A percentile compares a stretch with the other conserved stretches of the same genome.
Conservation (phyloP, 35 echinoderm and acorn worm genomes). For the Hemicentrotus pulcherrimus region DNA sequence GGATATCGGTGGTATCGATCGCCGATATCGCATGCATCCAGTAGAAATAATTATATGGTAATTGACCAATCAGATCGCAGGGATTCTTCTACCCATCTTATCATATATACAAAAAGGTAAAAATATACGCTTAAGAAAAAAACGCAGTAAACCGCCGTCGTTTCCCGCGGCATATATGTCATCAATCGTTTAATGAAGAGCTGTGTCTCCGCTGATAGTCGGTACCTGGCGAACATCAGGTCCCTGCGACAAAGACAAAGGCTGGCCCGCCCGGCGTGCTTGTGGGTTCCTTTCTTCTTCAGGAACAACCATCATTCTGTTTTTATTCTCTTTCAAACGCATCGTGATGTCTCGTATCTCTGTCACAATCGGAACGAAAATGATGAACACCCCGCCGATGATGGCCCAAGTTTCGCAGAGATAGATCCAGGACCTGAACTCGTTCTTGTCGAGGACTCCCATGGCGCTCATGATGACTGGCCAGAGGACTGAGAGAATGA, state of each 20-base stretch:
- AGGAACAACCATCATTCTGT: conserved; percentile 39
- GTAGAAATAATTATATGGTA: too few species aligned
- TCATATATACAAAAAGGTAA: too few species aligned
- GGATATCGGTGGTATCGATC: too few species aligned
- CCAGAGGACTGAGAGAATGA: conserved; percentile 74
- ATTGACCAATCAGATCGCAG: too few species aligned
- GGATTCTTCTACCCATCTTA: too few species aligned
- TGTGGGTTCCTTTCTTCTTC: background rate
- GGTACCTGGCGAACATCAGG: background rate
- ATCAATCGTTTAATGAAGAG: too few species aligned
- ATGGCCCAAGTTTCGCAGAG: conserved; percentile 79
- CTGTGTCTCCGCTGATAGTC: background rate
- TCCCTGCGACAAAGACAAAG: background rate
- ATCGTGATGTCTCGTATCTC: conserved; percentile 69
- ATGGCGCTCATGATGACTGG: conserved; percentile 69
- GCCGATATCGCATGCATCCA: too few species aligned
- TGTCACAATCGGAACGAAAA: conserved; percentile 70
- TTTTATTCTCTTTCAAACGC: conserved; percentile 49
- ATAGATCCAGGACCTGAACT: conserved; percentile 83
- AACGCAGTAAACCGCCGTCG: too few species aligned
- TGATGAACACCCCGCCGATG: conserved; percentile 83
- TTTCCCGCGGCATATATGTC: too few species aligned
- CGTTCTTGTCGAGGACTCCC: conserved; percentile 48
- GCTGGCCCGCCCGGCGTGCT: background rate
- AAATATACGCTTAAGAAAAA: too few species aligned